Conservation (phyloP, 2,113 vertebrate genomes). For the Hippocampus abdominalis region DNA sequence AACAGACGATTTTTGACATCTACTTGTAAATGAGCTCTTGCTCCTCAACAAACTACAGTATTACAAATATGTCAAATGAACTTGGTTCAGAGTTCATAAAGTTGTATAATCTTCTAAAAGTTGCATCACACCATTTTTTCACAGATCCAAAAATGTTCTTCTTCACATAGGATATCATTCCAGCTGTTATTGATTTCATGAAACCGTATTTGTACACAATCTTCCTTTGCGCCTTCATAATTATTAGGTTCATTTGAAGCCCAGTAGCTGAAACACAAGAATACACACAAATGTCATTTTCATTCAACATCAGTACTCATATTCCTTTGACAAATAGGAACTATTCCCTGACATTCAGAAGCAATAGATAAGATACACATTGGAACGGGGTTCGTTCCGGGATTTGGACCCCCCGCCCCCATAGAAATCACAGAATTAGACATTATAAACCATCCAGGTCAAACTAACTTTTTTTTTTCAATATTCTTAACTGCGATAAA, state of each 20-base stretch:
- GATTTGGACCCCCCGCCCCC: no score
- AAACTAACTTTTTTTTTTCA: no score
- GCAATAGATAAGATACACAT: no score
- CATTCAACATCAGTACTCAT: neutral
- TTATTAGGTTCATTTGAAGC: neutral
- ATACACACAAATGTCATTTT: neutral
- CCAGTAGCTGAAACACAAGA: slow-evolving; percentile 12
- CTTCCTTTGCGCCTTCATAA: neutral
- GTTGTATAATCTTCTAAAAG: neutral
- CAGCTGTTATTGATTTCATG: neutral
- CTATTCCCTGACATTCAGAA: neutral
- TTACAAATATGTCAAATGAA: neutral
- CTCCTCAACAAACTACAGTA: neutral
- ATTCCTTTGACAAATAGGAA: neutral
- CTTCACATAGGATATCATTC: neutral
- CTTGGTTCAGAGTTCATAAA: neutral
- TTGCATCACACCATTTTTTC: neutral
- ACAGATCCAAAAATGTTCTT: slow-evolving; percentile 6
- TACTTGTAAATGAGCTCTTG: neutral
- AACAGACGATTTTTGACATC: neutral
- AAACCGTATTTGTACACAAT: neutral
- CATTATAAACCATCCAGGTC: no score
- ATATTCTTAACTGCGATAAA: no score
- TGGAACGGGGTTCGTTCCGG: no score
- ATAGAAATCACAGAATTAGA: no score